Evolutionary conservation across 92 coral and sea anemone genomes (phyloP), one percentile per base, ranked within the genome.

Genomic region (Epizoanthus scotinus): DNA sequence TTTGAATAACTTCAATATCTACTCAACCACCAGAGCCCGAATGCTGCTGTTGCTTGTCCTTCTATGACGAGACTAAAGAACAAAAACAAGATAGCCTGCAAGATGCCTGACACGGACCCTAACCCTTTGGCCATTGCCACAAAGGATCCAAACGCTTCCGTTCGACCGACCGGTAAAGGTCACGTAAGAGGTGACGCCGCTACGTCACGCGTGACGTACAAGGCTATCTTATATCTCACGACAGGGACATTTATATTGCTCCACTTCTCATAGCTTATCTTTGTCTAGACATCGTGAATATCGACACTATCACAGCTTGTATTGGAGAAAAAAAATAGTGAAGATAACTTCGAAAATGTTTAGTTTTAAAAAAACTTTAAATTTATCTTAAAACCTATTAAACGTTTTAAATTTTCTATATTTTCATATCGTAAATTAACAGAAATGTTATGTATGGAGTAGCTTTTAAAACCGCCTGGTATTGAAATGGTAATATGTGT

Each of bases 1-100:
- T 34, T 0, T 34, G 52, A 47, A 9, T 18, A 25, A 31, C 29
- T 19, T 6, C 18, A 18, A 13, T 73, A 19, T 1, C 14, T 34
- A 7, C 31, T 10, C 57, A 15, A 24, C 4, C 63, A 59, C 62
- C 71, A 89, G 97, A 86, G 89, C 17, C 97, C 97, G 2, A 89
- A 92, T 63, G 91, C 97, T 3, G 93, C 86, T 0, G 93, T 92
- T 0, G 91, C 93, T 12, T 89, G 93, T 70, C 97, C 97, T 14
- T 81, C 87, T 20, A 92, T 89, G 86, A 88, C 89, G 24, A 83
- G 97, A 44, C 84, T 73, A 61, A 88, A 88, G 67, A 63, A 54
- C 14, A 81, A 84, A 69, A 81, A 83, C 60, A 89, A 89, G 79
- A 89, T 62, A 3, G 86, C 91, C n/a, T 92, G 97, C 78, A 89